phyloP scores from a whole-genome alignment of 1,140 invertebrate species.

The Drosophila biarmipes region DNA sequence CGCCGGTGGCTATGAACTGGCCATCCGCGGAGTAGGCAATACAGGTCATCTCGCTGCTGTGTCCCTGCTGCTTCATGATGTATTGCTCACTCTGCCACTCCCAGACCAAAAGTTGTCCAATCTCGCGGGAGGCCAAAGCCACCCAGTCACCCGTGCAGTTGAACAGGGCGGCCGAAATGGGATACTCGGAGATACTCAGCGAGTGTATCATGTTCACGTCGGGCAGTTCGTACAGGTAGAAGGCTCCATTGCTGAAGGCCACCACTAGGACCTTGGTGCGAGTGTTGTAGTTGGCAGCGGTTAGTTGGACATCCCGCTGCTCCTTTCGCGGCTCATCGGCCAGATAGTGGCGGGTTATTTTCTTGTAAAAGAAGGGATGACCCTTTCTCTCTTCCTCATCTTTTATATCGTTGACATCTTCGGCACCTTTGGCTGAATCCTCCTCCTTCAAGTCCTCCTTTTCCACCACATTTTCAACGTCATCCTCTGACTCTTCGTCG shows the following conservation, averaged over 20 bases:
- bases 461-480: slow-evolving; percentile 86
- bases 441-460: slow-evolving; percentile 85
- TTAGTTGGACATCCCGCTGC: slow-evolving; percentile 87
- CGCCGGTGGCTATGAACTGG: slow-evolving; percentile 95
- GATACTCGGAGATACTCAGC: slow-evolving; percentile 92
- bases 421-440: slow-evolving; percentile 62
- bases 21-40: slow-evolving; percentile 96
- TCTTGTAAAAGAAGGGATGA: slow-evolving; percentile 89
- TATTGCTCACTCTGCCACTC: slow-evolving; percentile 99
- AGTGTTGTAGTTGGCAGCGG: slow-evolving; percentile 92
- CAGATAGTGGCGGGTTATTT: slow-evolving; percentile 89
- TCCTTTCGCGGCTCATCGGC: slow-evolving; percentile 88
- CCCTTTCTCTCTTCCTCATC: slow-evolving; percentile 70
- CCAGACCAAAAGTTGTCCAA: slow-evolving; percentile 97
- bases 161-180: slow-evolving; percentile 91
- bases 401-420: slow-evolving; percentile 81
- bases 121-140: slow-evolving; percentile 92
- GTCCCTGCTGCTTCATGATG: slow-evolving; percentile 98
- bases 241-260: slow-evolving; percentile 92
- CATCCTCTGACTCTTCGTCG: slow-evolving; percentile 86
- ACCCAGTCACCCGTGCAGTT: slow-evolving; percentile 98
- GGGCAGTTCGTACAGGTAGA: slow-evolving; percentile 96
- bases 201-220: slow-evolving; percentile 97
- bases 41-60: slow-evolving; percentile 94
- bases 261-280: slow-evolving; percentile 91